phyloP scores from a whole-genome alignment of 2,797 vertebrate species.

The Poecilia picta region DNA sequence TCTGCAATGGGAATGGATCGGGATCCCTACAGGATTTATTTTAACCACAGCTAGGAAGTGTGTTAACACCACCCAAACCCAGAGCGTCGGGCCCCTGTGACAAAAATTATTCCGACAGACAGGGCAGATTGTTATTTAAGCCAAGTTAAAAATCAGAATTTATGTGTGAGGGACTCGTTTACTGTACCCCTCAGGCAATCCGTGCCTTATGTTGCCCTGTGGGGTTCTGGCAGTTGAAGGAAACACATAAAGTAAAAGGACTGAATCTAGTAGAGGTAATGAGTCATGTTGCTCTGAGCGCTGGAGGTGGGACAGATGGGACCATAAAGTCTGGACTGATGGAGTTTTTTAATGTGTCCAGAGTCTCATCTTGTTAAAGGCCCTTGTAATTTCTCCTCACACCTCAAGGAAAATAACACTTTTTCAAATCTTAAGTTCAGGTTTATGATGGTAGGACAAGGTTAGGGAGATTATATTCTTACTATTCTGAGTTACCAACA shows the following conservation, averaged over 20 bases:
- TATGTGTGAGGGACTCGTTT: conserved; percentile 38
- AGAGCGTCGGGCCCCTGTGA: neutral
- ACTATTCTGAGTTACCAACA: conserved; percentile 10
- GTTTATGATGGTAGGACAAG: conserved; percentile 35
- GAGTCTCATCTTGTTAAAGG: conserved; percentile 65
- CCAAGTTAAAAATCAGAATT: conserved; percentile 26
- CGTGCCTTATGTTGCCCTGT: conserved; percentile 17
- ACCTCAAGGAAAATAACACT: conserved; percentile 51
- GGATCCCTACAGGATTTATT: conserved; percentile 28
- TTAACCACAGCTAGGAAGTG: conserved; percentile 25
- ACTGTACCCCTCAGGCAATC: conserved; percentile 24
- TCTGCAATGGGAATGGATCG: conserved; percentile 21
- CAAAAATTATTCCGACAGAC: conserved; percentile 5
- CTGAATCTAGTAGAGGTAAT: conserved; percentile 48
- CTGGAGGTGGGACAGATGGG: conserved; percentile 22
- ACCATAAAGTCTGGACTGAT: conserved; percentile 66
- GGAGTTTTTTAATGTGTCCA: conserved; percentile 69
- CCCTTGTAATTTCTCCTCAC: conserved; percentile 47
- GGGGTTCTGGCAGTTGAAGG: conserved; percentile 46
- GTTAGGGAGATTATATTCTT: conserved; percentile 38
- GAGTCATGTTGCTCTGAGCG: conserved; percentile 52
- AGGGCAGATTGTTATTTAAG: conserved; percentile 30
- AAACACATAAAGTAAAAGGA: conserved; percentile 51
- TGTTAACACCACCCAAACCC: conserved; percentile 8
- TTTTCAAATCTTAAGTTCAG: conserved; percentile 57